Conservation (phyloP, 2,888 invertebrate species). For the Incurvaria masculella region DNA sequence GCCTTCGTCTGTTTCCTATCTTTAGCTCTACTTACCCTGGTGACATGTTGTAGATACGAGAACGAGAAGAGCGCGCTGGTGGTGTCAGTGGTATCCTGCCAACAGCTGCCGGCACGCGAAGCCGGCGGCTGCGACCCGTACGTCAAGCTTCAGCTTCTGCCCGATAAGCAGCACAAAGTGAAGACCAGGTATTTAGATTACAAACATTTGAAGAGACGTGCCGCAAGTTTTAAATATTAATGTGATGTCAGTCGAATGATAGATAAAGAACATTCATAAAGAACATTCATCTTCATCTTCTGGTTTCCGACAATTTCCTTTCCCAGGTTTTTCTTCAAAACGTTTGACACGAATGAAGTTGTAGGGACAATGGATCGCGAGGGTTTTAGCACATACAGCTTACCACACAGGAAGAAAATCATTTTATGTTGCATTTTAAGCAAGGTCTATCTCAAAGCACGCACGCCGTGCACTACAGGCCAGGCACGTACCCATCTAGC, state of each 20-base stretch:
- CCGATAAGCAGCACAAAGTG: conserved; percentile 97
- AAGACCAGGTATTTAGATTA: conserved; percentile 76
- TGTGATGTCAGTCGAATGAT: neutral
- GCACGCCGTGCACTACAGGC: too few relatives aligned
- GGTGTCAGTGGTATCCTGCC: conserved; percentile 89
- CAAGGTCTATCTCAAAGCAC: too few relatives aligned
- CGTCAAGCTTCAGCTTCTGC: conserved; percentile 94
- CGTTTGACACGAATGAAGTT: too few relatives aligned
- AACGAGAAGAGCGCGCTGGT: conserved; percentile 87
- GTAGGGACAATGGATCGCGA: too few relatives aligned
- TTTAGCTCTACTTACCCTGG: too few relatives aligned
- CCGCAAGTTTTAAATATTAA: conserved; percentile 1
- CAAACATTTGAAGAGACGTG: too few relatives aligned
- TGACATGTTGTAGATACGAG: conserved; percentile 72
- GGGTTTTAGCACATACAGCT: too few relatives aligned
- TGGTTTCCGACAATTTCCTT: conserved; percentile 7
- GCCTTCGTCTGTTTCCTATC: too few relatives aligned
- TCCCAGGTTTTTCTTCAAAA: neutral
- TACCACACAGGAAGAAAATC: too few relatives aligned
- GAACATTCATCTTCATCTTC: neutral
- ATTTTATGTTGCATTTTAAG: too few relatives aligned
- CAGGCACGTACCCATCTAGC: too few relatives aligned
- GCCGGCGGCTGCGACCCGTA: conserved; percentile 91
- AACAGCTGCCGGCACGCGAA: conserved; percentile 83
- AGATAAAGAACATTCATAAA: neutral